Percentiles rank a stretch among this genome's conserved stretches.
Evolutionary conservation across 2,888 invertebrate genomes (phyloP).

Genomic region (Tuta absoluta): DNA sequence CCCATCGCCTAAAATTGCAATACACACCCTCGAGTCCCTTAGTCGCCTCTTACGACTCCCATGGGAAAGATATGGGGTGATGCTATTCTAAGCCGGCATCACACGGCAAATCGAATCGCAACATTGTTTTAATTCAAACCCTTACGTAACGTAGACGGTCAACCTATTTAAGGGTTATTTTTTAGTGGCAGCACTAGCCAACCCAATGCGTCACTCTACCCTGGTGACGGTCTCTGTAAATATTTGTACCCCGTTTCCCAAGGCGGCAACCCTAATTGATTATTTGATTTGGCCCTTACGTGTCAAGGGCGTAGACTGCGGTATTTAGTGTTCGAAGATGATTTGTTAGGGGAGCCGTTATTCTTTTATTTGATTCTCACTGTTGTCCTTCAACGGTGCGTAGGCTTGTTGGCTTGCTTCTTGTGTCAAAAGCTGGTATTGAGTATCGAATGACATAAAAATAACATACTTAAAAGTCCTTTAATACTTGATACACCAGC

Average conservation of each 20-base stretch:
- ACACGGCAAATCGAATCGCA: too few species aligned
- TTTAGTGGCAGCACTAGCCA: constrained; percentile 1
- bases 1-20: too few species aligned
- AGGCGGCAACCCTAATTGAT: constrained; percentile 51
- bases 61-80: too few species aligned
- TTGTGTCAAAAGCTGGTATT: too few species aligned
- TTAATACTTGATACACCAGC: too few species aligned
- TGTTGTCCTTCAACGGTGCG: not conserved
- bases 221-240: constrained; percentile 47
- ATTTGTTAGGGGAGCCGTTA: not conserved
- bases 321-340: constrained; percentile 5
- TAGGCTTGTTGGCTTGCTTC: too few species aligned
- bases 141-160: not conserved
- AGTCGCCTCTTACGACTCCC: too few species aligned
- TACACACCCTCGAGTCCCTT: too few species aligned
- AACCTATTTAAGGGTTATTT: not conserved
- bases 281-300: constrained; percentile 49
- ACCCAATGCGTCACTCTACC: constrained; percentile 45
- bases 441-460: too few species aligned
- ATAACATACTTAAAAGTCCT: too few species aligned
- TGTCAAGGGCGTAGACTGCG: constrained; percentile 15
- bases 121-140: not conserved
- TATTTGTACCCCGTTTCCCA: constrained; percentile 49
- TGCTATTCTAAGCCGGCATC: too few species aligned
- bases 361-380: not conserved